Evolutionary conservation across 64 coral and sea anemone species (phyloP), one percentile per base, ranked within the genome.

Genomic region (Cladopsammia gracilis): DNA sequence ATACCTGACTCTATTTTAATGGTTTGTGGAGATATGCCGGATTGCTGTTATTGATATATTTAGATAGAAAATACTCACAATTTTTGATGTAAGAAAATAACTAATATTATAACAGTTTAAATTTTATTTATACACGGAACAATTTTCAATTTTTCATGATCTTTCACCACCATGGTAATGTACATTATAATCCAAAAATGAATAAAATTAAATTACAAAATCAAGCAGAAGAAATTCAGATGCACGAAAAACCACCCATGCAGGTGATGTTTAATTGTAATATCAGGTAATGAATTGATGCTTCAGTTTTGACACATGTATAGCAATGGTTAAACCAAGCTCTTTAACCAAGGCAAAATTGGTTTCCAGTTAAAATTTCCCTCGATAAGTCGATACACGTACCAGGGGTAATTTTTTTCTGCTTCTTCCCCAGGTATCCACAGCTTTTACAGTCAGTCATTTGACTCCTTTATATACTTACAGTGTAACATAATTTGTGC

Each of bases 1-100:
- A 0, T 70, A 70, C 66, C 25, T 70, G 62, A 14, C 62, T 19
- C n/a, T 24, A 25, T 70, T 70, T 25, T 42, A 42, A 25, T 70
- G 66, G 11, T 70, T 70, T 70, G 66, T 6, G 66, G 66, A 70
- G 66, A 70, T 70, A 70, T 26, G 20, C 66, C 66, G 20, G 26
- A 70, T 70, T 70, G 66, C 66, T 70, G 66, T 25, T 70, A 70
- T 25, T 70, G 12, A 70, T 70, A 70, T 25, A 70, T 70, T 70
- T 70, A n/a, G 66, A 70, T 70, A 25, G 26, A 70, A 70, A 25
- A 70, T 19, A 19, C 14, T 25, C 3, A 14, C 4, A 14, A 0
- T 70, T 70, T 70, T 70, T 66, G 23, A 70, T 70, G 66, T 5
- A 70, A 34, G 66, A 70, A 70, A 70, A 70, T 34, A 70, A 70